Percentiles rank a stretch among this genome's conserved stretches.
Conservation (phyloP, 64 coral and sea anemone genomes). For the Orbicella faveolata region DNA sequence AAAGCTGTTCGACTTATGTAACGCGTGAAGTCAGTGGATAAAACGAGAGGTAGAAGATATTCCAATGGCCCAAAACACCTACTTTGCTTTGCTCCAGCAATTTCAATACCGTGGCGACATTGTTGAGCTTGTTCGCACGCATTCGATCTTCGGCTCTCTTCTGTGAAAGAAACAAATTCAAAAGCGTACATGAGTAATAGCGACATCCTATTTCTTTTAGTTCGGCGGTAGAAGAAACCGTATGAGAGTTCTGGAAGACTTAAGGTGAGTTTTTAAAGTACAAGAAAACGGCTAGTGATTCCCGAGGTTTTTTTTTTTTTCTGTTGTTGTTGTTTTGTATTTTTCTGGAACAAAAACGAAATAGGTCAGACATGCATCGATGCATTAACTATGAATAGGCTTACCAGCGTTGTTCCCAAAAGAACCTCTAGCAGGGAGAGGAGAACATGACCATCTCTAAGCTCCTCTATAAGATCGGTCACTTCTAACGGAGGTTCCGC, state of each 20-base stretch:
- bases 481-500: slow-evolving; percentile 60
- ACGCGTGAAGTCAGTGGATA: no score
- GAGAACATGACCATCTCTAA: slow-evolving; percentile 83
- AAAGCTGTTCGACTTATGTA: no score
- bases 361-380: no score
- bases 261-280: no score
- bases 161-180: slow-evolving; percentile 38
- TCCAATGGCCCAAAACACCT: background rate
- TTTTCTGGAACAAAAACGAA: no score
- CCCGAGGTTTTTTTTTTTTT: no score
- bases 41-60: no score
- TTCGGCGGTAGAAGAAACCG: background rate
- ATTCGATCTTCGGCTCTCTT: slow-evolving; percentile 87
- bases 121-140: slow-evolving; percentile 81
- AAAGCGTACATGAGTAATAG: background rate
- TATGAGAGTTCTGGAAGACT: background rate
- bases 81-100: slow-evolving; percentile 76
- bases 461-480: slow-evolving; percentile 74
- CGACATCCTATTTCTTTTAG: no score
- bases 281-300: no score
- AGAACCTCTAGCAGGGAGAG: slow-evolving; percentile 81
- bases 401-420: slow-evolving; percentile 63
- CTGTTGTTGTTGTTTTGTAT: no score
- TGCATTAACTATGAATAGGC: background rate
- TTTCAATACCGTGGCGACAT: slow-evolving; percentile 67